These are phyloP conservation scores for Lasioglossum zephyrum DNA, from an alignment of 2,888 invertebrate species.

Conservation along the genomic window DNA sequence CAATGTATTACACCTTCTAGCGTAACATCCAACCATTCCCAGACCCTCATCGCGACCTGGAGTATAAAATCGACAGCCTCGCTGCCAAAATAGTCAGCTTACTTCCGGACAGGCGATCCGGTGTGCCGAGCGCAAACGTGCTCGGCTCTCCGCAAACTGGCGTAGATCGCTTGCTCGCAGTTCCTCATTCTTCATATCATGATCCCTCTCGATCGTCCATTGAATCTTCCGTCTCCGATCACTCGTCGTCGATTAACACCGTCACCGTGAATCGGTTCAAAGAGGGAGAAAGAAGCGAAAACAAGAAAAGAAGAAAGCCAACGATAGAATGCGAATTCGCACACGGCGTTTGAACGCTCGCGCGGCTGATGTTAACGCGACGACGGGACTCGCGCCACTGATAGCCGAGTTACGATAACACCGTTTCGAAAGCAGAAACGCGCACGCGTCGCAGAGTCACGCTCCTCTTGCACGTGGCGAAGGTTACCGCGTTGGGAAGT, in stretches of 20 bases:
- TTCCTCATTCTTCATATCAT: slow-evolving; percentile 41
- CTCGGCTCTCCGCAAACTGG: slow-evolving; percentile 18
- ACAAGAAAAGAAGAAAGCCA: neutral
- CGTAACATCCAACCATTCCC: neutral
- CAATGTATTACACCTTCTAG: neutral
- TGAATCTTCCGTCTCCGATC: neutral
- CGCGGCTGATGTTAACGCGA: slow-evolving; percentile 66
- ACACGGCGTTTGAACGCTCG: neutral
- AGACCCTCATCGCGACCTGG: neutral
- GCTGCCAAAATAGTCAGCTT: slow-evolving; percentile 44
- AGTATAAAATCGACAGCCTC: neutral
- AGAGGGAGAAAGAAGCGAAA: neutral
- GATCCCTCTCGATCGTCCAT: neutral
- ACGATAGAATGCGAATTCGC: neutral
- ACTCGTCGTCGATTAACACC: neutral
- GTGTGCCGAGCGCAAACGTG: slow-evolving; percentile 32
- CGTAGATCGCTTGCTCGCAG: slow-evolving; percentile 23
- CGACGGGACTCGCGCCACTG: slow-evolving; percentile 77
- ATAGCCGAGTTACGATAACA: slow-evolving; percentile 74
- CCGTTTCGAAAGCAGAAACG: slow-evolving; percentile 13
- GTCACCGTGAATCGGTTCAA: neutral
- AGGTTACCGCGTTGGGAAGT: slow-evolving; percentile 43
- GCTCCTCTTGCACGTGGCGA: slow-evolving; percentile 48
- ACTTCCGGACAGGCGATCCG: slow-evolving; percentile 52
- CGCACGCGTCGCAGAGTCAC: slow-evolving; percentile 32